A percentile compares a stretch with the other conserved stretches of the same genome.
phyloP scores from a whole-genome alignment of 2,888 invertebrate genomes.

The Trachelus iudaicus region DNA sequence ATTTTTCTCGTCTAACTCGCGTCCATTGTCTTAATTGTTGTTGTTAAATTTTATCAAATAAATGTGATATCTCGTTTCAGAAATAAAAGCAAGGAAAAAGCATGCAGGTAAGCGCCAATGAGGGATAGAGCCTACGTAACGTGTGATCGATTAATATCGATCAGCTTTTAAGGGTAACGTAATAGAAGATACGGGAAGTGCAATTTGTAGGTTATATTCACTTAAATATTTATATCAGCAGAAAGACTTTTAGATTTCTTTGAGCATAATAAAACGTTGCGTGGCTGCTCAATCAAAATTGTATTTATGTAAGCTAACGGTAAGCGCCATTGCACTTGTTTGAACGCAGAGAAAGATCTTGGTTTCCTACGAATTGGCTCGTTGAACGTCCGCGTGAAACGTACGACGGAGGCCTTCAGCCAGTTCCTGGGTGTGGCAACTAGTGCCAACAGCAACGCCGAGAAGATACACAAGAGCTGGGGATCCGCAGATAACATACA shows the following conservation, averaged over 20 bases:
- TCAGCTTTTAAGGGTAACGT: neutral
- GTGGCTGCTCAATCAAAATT: neutral
- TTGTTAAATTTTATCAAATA: neutral
- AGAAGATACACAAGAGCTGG: constrained; percentile 87
- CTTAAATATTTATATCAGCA: neutral
- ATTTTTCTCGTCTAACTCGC: neutral
- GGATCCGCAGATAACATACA: constrained; percentile 91
- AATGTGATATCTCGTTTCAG: constrained; percentile 67
- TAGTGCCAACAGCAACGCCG: constrained; percentile 67
- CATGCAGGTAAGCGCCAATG: constrained; percentile 71
- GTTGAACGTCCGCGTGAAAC: constrained; percentile 90
- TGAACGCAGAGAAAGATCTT: constrained; percentile 81
- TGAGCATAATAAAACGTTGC: neutral
- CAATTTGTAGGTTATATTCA: neutral
- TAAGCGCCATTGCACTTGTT: neutral
- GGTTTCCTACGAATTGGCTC: constrained; percentile 93
- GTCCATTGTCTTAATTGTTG: neutral
- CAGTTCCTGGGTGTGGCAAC: constrained; percentile 84
- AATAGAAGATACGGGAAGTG: neutral
- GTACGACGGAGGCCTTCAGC: constrained; percentile 92
- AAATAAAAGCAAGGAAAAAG: constrained; percentile 80
- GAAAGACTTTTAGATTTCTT: neutral
- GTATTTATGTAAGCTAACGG: neutral
- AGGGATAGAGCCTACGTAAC: neutral
- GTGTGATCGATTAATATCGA: neutral